These are phyloP conservation scores for Busseola fusca DNA, from an alignment of 2,888 invertebrate species.

Conservation along the genomic window DNA sequence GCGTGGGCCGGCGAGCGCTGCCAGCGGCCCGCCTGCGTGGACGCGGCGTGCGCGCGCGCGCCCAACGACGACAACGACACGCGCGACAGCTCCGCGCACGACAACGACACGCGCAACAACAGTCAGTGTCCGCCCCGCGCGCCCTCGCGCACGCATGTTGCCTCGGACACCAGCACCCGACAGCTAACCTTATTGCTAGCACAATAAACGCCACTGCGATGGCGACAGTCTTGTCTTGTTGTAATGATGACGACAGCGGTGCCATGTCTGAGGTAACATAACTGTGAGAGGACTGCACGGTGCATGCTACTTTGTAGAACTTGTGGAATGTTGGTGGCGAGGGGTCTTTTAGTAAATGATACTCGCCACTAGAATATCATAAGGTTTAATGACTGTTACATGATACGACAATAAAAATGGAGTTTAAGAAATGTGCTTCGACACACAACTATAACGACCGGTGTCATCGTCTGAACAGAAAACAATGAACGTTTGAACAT, in stretches of 20 bases:
- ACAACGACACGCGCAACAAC: constrained; percentile 29
- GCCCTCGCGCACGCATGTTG: neutral
- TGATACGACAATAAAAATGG: too few species aligned
- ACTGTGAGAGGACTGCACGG: neutral
- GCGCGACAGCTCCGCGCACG: constrained; percentile 24
- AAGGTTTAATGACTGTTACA: too few species aligned
- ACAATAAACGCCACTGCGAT: neutral
- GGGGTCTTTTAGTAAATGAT: too few species aligned
- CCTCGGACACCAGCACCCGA: neutral
- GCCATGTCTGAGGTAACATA: neutral
- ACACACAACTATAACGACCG: too few species aligned
- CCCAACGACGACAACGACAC: constrained; percentile 37
- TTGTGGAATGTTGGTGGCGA: too few species aligned
- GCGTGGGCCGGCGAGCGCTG: constrained; percentile 91
- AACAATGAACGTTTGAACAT: too few species aligned
- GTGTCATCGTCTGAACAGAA: too few species aligned
- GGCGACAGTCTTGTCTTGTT: neutral
- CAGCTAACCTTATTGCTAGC: neutral
- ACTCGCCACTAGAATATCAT: too few species aligned
- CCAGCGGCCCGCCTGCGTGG: constrained; percentile 91
- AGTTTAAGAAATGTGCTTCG: too few species aligned
- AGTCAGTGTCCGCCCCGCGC: constrained; percentile 19
- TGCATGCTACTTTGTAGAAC: too few species aligned
- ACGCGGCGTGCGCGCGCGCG: constrained; percentile 78
- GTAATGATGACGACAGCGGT: neutral